A percentile compares a stretch with the other conserved stretches of the same genome.
These are phyloP conservation scores for Bombus ignitus DNA, from an alignment of 1,140 invertebrate species.

Conservation along the genomic window DNA sequence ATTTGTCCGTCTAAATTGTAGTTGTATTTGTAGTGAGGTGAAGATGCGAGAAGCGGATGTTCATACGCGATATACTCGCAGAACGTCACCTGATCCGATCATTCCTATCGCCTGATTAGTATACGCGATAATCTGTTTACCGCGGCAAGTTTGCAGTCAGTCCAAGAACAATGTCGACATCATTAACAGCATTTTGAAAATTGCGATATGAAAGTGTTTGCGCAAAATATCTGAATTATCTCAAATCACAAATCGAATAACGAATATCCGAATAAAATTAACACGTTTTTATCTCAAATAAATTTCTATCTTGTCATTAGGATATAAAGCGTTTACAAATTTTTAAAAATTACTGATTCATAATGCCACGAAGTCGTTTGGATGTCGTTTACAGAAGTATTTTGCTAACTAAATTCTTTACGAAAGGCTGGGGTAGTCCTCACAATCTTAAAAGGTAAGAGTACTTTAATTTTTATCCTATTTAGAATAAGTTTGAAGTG, in stretches of 20 bases:
- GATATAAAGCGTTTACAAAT: not conserved
- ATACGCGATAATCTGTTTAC: not conserved
- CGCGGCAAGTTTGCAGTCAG: not conserved
- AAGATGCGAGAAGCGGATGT: slow-evolving; percentile 36
- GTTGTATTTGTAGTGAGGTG: not conserved
- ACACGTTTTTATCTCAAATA: not conserved
- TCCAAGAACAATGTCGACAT: slow-evolving; percentile 23
- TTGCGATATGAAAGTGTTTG: slow-evolving; percentile 6
- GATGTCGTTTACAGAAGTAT: slow-evolving; percentile 95
- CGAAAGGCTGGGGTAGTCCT: slow-evolving; percentile 97
- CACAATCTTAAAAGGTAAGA: slow-evolving; percentile 94
- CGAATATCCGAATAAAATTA: not conserved
- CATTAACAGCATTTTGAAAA: not conserved
- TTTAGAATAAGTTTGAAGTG: not conserved
- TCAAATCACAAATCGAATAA: not conserved
- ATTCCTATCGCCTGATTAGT: slow-evolving; percentile 31
- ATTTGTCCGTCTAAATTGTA: slow-evolving; percentile 13
- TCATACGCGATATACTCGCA: slow-evolving; percentile 30
- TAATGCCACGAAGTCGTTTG: slow-evolving; percentile 89
- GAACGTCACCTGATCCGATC: slow-evolving; percentile 23
- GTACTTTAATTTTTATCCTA: not conserved
- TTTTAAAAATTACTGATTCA: not conserved
- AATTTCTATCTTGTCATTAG: not conserved
- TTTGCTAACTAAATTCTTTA: slow-evolving; percentile 96
- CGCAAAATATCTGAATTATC: not conserved